phyloP scores from a whole-genome alignment of 2,888 invertebrate genomes.

The Villa cingulata region DNA sequence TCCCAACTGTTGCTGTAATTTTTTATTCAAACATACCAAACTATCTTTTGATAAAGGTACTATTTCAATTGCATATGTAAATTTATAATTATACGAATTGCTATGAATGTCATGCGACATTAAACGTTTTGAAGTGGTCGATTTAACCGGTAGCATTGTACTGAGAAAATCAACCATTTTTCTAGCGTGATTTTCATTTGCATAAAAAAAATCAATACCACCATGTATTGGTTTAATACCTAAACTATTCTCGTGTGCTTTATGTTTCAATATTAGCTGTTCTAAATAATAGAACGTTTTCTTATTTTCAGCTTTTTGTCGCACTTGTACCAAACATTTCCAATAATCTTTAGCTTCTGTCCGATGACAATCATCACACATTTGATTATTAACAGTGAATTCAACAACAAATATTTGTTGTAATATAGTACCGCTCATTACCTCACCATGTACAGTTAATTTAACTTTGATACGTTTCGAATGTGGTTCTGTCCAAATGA shows the following conservation, averaged over 20 bases:
- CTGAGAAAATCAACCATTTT: constrained; percentile 91
- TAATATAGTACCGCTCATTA: constrained; percentile 75
- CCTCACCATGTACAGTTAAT: constrained; percentile 90
- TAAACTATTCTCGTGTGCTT: constrained; percentile 76
- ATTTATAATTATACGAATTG: constrained; percentile 93
- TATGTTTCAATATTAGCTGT: constrained; percentile 90
- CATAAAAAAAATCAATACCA: constrained; percentile 91
- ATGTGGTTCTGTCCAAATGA: constrained; percentile 98
- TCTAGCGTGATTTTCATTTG: constrained; percentile 75
- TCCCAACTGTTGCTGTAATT: constrained; percentile 72
- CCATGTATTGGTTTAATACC: constrained; percentile 78
- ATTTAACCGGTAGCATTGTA: constrained; percentile 75
- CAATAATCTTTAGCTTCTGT: constrained; percentile 96
- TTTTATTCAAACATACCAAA: constrained; percentile 77
- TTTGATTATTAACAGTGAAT: constrained; percentile 78
- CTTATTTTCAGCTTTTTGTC: constrained; percentile 80
- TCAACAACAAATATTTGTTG: constrained; percentile 95
- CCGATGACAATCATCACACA: constrained; percentile 96
- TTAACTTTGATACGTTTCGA: constrained; percentile 94
- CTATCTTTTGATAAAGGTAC: constrained; percentile 93
- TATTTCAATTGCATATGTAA: constrained; percentile 86
- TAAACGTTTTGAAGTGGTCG: constrained; percentile 82
- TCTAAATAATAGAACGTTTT: constrained; percentile 97
- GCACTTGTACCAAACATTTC: constrained; percentile 82
- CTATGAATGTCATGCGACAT: constrained; percentile 96